Percentiles rank a stretch among this genome's conserved stretches.
Evolutionary conservation across 2,113 vertebrate species (phyloP).

Genomic region (Cottus gobio): DNA sequence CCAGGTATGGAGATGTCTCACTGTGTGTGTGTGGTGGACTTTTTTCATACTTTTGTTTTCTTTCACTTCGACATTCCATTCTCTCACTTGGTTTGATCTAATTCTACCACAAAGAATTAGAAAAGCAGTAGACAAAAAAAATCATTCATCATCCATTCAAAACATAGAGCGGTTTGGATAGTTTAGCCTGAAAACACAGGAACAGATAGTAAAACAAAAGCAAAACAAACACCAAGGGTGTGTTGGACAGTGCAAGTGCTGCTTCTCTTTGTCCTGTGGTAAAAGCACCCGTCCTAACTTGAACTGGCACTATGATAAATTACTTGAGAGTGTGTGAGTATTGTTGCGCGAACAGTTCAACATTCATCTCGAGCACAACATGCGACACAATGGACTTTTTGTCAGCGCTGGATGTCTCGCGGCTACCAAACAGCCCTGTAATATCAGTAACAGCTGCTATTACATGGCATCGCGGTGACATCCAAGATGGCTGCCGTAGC

Average conservation of each 20-base stretch:
- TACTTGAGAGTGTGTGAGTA: slow-evolving; percentile 37
- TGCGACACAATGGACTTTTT: slow-evolving; percentile 43
- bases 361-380: slow-evolving; percentile 51
- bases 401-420: slow-evolving; percentile 45
- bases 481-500: slow-evolving; percentile 65
- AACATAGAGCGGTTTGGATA: neutral
- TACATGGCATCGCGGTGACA: slow-evolving; percentile 39
- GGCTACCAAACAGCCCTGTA: slow-evolving; percentile 40
- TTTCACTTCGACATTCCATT: neutral
- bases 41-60: neutral
- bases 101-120: neutral
- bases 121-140: neutral
- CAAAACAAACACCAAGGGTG: neutral
- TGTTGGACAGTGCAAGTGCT: neutral
- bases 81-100: neutral
- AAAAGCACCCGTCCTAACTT: slow-evolving; percentile 4
- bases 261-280: neutral
- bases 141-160: neutral
- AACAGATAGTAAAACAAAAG: neutral
- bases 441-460: slow-evolving; percentile 54
- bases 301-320: slow-evolving; percentile 47
- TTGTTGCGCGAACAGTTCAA: slow-evolving; percentile 33
- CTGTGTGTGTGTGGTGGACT: neutral
- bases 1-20: neutral
- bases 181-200: neutral